Base-by-base conservation (phyloP, 1,140 invertebrate species). In the Pantala flavescens region DNA sequence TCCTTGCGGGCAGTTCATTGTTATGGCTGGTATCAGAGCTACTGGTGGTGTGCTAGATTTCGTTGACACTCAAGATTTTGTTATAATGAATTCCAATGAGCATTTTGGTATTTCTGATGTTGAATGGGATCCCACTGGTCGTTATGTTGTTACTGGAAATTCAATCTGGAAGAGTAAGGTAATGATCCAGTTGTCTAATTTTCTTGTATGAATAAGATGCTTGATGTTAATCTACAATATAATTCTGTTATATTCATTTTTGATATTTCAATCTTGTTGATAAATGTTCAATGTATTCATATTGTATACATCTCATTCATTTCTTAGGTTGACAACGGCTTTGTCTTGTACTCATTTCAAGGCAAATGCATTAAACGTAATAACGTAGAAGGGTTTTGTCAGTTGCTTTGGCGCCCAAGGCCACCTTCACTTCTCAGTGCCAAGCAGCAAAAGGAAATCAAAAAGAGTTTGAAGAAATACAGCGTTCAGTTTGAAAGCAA, bases 71-170 rank as follows among this genome's bases (percentile, higher is more conserved):
- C 90, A 92, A 77, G 95, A 98, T 81, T 96, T 98, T 81, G 92
- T 95, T 1, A 89, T 97, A 5, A 98, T 97, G 93, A 92, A 94
- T 78, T 89, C 90, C 0, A 91, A 91, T 0, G 97, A 98, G 82
- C 97, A 98, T 84, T 98, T 95, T 83, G 86, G 94, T 87, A 91
- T 92, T 78, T 97, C 95, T 0, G 96, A 98, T 80, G 93, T 98
- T 3, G 97, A 98, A 83, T 99, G 98, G 98, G 98, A 99, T 85
- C 97, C 98, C 9, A 99, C 97, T 36, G 98, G 98, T 21, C 87
- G 98, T 80, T 99, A 98, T 83, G 95, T 99, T 19, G 92, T 96
- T 19, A 98, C 96, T 0, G 94, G 91, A 9, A 96, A 98, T 11
- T 97, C 95, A 0, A 93, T 90, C 75, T 98, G 97, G 91, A 98